Conservation (phyloP, 2,888 invertebrate genomes). For the Physocephala rufipes region DNA sequence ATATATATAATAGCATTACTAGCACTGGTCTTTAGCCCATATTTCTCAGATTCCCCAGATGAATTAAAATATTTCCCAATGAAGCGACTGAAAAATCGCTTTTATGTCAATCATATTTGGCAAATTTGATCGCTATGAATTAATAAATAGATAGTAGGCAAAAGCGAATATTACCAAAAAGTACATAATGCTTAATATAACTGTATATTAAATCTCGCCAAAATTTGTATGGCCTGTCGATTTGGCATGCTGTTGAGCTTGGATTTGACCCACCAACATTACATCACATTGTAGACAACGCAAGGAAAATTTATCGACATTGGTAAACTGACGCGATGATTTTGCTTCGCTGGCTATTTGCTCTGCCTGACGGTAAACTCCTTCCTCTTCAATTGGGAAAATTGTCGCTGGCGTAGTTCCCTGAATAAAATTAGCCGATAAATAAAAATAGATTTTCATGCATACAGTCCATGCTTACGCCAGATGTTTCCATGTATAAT, state of each 20-base stretch:
- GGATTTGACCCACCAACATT: conserved; percentile 79
- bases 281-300: conserved; percentile 84
- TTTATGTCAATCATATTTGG: not conserved
- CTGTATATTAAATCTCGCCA: conserved; percentile 75
- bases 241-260: conserved; percentile 87
- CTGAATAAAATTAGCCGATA: conserved; percentile 64
- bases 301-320: conserved; percentile 85
- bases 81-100: not conserved
- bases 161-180: conserved; percentile 60
- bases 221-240: conserved; percentile 84
- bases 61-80: not conserved
- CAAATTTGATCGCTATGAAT: conserved; percentile 27
- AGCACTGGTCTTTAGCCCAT: too few species aligned
- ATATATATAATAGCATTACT: too few species aligned
- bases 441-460: too few species aligned
- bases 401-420: conserved; percentile 80
- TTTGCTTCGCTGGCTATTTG: conserved; percentile 89
- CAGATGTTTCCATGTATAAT: conserved; percentile 82
- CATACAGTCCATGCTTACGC: conserved; percentile 70
- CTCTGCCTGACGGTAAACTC: conserved; percentile 80
- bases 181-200: conserved; percentile 51
- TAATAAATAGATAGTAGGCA: conserved; percentile 53
- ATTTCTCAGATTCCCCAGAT: too few species aligned
- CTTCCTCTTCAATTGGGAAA: conserved; percentile 79
- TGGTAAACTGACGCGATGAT: conserved; percentile 89